phyloP scores from a whole-genome alignment of 2,888 invertebrate genomes.

The Eristalis intricaria region DNA sequence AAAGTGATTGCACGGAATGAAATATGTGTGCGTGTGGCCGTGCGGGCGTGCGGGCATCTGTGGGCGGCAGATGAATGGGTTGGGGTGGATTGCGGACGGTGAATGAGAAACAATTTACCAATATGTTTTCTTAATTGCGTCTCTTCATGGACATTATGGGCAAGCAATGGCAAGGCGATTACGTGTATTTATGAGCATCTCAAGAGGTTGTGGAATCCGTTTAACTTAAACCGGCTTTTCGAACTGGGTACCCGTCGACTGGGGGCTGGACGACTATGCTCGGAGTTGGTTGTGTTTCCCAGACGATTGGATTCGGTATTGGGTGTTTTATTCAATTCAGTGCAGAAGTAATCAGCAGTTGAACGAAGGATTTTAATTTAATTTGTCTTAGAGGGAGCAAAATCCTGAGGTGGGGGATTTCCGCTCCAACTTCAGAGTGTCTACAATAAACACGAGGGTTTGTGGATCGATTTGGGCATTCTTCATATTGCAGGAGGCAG shows the following conservation, averaged over 20 bases:
- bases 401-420: neutral
- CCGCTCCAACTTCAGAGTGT: neutral
- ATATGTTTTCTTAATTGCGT: conserved; percentile 71
- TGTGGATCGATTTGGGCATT: no score
- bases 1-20: conserved; percentile 67
- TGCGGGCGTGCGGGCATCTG: neutral
- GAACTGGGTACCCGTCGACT: neutral
- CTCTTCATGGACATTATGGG: conserved; percentile 61
- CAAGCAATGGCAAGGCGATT: conserved; percentile 39
- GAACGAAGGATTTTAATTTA: conserved; percentile 17
- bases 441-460: neutral
- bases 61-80: neutral
- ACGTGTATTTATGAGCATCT: conserved; percentile 47
- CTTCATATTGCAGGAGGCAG: no score
- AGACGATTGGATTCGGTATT: conserved; percentile 20
- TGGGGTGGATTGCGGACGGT: neutral
- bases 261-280: neutral
- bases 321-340: conserved; percentile 33
- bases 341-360: neutral
- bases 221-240: conserved; percentile 21
- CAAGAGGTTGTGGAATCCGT: conserved; percentile 31
- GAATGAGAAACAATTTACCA: conserved; percentile 68
- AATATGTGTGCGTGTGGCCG: conserved; percentile 17
- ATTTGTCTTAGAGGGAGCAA: neutral
- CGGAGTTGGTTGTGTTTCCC: conserved; percentile 41